Evolutionary conservation across 2,797 vertebrate species (phyloP).

Genomic region (Sebastes taczanowskii): DNA sequence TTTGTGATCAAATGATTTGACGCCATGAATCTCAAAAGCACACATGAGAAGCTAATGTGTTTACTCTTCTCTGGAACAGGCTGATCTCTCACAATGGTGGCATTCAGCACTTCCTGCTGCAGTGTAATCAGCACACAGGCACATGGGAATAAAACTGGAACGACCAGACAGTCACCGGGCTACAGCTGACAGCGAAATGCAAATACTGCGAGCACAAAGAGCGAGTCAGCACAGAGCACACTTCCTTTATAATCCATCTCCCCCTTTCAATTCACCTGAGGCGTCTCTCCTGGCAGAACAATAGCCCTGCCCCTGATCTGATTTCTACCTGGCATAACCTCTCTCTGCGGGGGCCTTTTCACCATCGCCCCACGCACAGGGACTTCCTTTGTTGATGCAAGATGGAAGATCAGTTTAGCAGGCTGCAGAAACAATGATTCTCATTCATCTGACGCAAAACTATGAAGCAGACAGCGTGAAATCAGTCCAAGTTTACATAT

Average conservation of each 20-base stretch:
- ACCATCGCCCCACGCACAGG: conserved; percentile 29
- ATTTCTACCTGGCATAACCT: conserved; percentile 39
- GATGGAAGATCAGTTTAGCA: conserved; percentile 50
- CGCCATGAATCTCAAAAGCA: not conserved
- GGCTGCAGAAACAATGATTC: conserved; percentile 57
- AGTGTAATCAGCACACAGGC: conserved; percentile 24
- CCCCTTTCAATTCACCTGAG: conserved; percentile 57
- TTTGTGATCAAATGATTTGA: not conserved
- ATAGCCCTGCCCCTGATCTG: conserved; percentile 52
- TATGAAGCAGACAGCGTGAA: conserved; percentile 6
- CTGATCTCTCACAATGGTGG: conserved; percentile 23
- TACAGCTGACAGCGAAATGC: conserved; percentile 44
- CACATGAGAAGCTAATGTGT: conserved; percentile 1
- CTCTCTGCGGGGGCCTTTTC: conserved; percentile 29
- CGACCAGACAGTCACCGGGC: conserved; percentile 26
- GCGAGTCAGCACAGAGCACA: conserved; percentile 61
- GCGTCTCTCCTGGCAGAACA: conserved; percentile 48
- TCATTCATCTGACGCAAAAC: conserved; percentile 57
- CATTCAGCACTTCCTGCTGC: conserved; percentile 33
- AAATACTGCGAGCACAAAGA: conserved; percentile 57
- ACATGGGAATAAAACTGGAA: conserved; percentile 56
- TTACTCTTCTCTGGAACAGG: conserved; percentile 12
- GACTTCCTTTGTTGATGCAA: conserved; percentile 59
- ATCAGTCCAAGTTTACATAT: conserved; percentile 36
- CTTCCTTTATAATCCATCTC: conserved; percentile 62